Evolutionary conservation across 2,113 vertebrate species (phyloP), one percentile per base, ranked within the genome.

Genomic region (Clarias gariepinus): DNA sequence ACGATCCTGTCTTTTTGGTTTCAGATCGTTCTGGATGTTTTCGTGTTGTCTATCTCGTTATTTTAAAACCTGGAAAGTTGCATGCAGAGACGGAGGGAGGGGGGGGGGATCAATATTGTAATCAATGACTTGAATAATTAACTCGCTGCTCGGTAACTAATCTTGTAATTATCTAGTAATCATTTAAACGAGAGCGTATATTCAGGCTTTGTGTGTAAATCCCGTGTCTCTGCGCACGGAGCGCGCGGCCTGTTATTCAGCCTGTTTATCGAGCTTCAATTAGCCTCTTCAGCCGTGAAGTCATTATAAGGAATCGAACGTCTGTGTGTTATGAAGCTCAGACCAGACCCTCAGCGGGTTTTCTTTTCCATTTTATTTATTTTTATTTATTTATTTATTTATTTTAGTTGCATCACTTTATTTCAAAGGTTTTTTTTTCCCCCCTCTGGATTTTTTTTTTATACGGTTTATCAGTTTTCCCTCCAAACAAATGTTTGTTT

Each of bases 291-390:
- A 66, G 61, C 84, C 53, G 28, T 85, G 41, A 66, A 78, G 18
- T 66, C 60, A n/a, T 79, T 79, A 85, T 66, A n/a, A n/a, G 41
- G 19, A 79, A 68, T 79, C 52, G 36, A 85, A 79, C 12, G 71
- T 18, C 28, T 74, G 55, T 28, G 57, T 58, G 69, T 85, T 77
- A 61, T 77, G 6, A 55, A 68, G 52, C n/a, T 41, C 69, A 23
- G 36, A 41, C 60, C 7, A 3, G 60, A 30, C 21, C 5, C 47
- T 57, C 47, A 47, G 28, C 66, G 7, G 4, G 5, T 47, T 47
- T 47, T 47, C 6, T 6, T 58, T 58, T 58, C 4, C 1, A 16
- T 57, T 57, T 57, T 16, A 1, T 58, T 58, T 58, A 13, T 57
- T 57, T 16, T 16, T 1, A 10, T 58, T 58, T 58, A 2, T 58